Conservation (phyloP, 2,888 invertebrate species). For the Epinotia nisella region DNA sequence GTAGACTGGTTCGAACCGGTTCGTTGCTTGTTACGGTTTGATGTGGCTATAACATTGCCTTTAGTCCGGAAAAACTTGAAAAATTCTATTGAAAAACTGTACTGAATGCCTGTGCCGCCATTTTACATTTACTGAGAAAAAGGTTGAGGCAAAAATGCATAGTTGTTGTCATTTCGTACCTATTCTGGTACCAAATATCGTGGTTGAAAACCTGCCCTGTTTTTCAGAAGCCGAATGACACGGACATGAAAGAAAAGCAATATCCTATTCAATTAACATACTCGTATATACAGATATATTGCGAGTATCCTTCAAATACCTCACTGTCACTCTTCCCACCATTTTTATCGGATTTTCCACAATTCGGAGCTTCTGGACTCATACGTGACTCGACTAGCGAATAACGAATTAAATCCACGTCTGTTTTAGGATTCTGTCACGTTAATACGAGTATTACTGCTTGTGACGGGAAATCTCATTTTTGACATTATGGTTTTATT, state of each 20-base stretch:
- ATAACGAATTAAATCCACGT: constrained; percentile 7
- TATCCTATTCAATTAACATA: too few species aligned
- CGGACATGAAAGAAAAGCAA: too few species aligned
- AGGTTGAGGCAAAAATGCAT: too few species aligned
- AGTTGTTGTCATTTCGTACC: too few species aligned
- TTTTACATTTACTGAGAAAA: neutral
- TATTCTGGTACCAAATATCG: too few species aligned
- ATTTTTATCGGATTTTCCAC: neutral
- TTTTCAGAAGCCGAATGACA: too few species aligned
- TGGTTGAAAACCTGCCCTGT: too few species aligned
- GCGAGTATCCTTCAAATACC: too few species aligned
- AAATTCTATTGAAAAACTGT: neutral
- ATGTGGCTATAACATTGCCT: constrained; percentile 4
- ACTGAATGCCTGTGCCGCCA: neutral
- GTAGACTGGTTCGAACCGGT: constrained; percentile 50
- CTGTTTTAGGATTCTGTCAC: constrained; percentile 7
- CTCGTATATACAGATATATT: too few species aligned
- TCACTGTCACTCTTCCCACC: too few species aligned
- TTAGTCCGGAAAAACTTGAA: neutral
- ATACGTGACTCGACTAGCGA: constrained; percentile 6
- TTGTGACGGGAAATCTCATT: constrained; percentile 6
- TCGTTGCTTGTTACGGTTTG: constrained; percentile 33
- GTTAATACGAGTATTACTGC: neutral
- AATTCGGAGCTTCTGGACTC: neutral
- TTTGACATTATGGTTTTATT: neutral